phyloP scores from a whole-genome alignment of 2,797 vertebrate genomes.

The Enteromius viviparus region DNA sequence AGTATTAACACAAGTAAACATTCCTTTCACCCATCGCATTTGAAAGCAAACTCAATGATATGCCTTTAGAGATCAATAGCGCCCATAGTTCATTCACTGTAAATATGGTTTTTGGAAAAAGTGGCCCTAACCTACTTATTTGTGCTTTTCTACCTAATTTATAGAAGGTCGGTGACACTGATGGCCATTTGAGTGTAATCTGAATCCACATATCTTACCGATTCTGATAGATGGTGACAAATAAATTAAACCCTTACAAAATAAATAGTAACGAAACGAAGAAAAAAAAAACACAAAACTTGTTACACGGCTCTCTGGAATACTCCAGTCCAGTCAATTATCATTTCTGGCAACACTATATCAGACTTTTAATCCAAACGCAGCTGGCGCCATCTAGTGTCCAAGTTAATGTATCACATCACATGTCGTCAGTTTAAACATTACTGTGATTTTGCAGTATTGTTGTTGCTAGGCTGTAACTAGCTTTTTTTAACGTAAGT shows the following conservation, averaged over 20 bases:
- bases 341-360: neutral
- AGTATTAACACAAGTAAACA: conserved; percentile 74
- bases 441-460: neutral
- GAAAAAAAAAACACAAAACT: no score
- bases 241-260: no score
- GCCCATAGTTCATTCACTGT: conserved; percentile 26
- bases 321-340: neutral
- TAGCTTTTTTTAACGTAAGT: neutral
- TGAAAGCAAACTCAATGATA: conserved; percentile 59
- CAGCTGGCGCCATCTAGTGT: neutral
- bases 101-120: conserved; percentile 21
- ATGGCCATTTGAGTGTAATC: conserved; percentile 12
- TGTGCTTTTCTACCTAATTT: conserved; percentile 27
- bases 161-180: conserved; percentile 1
- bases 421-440: neutral
- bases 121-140: neutral
- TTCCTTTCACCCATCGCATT: conserved; percentile 79
- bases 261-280: neutral
- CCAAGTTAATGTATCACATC: neutral
- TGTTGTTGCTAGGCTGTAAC: neutral
- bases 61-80: conserved; percentile 39
- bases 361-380: neutral
- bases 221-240: neutral
- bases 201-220: conserved; percentile 18
- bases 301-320: neutral